Evolutionary conservation across 2,888 invertebrate genomes (phyloP).

Genomic region (Synergus itoensis): DNA sequence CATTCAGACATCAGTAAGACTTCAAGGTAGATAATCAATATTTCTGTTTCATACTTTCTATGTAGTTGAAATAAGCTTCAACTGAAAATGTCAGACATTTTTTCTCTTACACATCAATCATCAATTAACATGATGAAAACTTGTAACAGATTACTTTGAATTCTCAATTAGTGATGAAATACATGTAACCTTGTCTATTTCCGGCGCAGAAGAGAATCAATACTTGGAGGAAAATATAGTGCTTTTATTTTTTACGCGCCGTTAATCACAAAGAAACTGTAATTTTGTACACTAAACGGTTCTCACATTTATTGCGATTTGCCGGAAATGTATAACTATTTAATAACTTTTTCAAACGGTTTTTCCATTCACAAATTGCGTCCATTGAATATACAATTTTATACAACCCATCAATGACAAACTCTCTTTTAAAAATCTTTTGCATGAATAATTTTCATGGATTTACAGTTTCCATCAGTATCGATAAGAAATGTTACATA

Average conservation of each 20-base stretch:
- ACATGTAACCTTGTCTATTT: constrained; percentile 23
- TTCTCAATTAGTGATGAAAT: constrained; percentile 3
- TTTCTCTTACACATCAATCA: no score
- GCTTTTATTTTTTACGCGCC: not conserved
- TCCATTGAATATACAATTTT: no score
- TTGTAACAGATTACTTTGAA: not conserved
- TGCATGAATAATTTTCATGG: not conserved
- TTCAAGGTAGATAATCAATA: no score
- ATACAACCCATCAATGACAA: no score
- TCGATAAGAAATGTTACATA: not conserved
- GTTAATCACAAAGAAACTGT: constrained; percentile 21
- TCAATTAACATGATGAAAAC: not conserved
- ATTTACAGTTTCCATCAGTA: not conserved
- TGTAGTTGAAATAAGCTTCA: no score
- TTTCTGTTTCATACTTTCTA: no score
- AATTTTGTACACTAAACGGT: not conserved
- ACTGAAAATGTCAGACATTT: no score
- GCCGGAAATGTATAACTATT: not conserved
- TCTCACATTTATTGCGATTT: not conserved
- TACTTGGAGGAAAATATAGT: constrained; percentile 16
- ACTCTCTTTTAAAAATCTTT: not conserved
- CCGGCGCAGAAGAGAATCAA: not conserved
- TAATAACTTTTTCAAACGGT: not conserved
- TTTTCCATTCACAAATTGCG: no score
- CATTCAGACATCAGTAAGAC: no score